phyloP scores from a whole-genome alignment of 2,888 invertebrate species.

The Cryptosula pallasiana region DNA sequence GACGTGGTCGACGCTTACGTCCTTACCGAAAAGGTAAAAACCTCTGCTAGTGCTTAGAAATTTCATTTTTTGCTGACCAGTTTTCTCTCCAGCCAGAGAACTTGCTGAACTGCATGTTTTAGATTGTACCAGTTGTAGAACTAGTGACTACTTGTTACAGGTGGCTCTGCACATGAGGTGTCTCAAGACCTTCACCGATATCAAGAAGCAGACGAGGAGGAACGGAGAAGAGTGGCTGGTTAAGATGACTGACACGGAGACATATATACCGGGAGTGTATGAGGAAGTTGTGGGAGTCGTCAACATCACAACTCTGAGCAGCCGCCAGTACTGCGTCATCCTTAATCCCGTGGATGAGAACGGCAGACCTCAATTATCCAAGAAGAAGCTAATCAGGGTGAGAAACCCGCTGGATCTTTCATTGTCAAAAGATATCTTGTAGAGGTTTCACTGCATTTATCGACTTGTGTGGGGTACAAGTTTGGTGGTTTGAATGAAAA shows the following conservation, averaged over 20 bases:
- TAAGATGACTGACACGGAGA: constrained; percentile 54
- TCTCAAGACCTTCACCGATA: constrained; percentile 54
- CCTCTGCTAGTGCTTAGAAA: too few relatives aligned
- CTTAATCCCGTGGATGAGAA: constrained; percentile 53
- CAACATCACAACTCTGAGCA: constrained; percentile 55
- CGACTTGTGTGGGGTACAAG: too few relatives aligned
- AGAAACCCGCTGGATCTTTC: too few relatives aligned
- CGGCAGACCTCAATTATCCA: constrained; percentile 54
- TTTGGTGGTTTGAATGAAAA: too few relatives aligned
- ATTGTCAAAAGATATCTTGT: too few relatives aligned
- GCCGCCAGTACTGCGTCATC: constrained; percentile 56
- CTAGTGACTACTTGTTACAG: constrained; percentile 36
- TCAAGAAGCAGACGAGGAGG: constrained; percentile 51
- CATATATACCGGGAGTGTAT: constrained; percentile 57
- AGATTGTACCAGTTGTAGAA: too few relatives aligned
- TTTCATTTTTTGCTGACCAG: too few relatives aligned
- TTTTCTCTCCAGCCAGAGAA: too few relatives aligned
- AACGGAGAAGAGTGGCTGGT: constrained; percentile 58
- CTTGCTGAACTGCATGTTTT: too few relatives aligned
- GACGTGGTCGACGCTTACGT: constrained; percentile 55
- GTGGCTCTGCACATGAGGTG: constrained; percentile 56
- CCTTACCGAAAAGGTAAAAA: constrained; percentile 57
- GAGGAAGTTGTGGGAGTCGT: constrained; percentile 55
- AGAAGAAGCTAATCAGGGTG: constrained; percentile 55
- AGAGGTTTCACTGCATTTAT: too few relatives aligned